Conservation (phyloP, 2,888 invertebrate genomes). For the Cantharis rustica region DNA sequence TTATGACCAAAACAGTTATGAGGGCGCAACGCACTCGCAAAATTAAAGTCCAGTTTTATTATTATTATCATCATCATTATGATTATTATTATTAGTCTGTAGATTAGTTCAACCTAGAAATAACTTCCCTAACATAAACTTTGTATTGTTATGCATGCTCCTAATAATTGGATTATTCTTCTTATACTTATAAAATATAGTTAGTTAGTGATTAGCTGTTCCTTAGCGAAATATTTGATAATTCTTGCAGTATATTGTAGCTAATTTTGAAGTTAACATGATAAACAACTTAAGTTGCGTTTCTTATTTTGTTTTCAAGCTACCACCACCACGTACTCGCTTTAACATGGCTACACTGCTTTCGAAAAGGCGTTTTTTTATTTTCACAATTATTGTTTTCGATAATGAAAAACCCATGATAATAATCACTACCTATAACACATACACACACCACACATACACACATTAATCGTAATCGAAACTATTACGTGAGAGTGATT, state of each 20-base stretch:
- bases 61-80: slow-evolving; percentile 43
- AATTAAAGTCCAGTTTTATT: slow-evolving; percentile 48
- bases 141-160: slow-evolving; percentile 55
- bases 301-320: background rate
- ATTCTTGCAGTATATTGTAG: slow-evolving; percentile 33
- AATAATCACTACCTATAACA: background rate
- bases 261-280: slow-evolving; percentile 21
- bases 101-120: slow-evolving; percentile 54
- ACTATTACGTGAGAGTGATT: slow-evolving; percentile 5
- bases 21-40: slow-evolving; percentile 17
- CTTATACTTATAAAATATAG: slow-evolving; percentile 52
- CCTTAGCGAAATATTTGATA: slow-evolving; percentile 43
- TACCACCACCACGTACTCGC: background rate
- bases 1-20: background rate
- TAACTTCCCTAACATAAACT: slow-evolving; percentile 55
- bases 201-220: slow-evolving; percentile 53
- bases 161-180: slow-evolving; percentile 52
- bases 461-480: background rate
- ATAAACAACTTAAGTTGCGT: slow-evolving; percentile 4
- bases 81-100: slow-evolving; percentile 44
- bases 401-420: background rate
- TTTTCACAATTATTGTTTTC: background rate
- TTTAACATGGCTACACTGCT: slow-evolving; percentile 1
- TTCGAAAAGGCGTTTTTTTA: background rate
- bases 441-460: background rate